Conservation (phyloP, 2,797 vertebrate species). For the Otus scops region DNA sequence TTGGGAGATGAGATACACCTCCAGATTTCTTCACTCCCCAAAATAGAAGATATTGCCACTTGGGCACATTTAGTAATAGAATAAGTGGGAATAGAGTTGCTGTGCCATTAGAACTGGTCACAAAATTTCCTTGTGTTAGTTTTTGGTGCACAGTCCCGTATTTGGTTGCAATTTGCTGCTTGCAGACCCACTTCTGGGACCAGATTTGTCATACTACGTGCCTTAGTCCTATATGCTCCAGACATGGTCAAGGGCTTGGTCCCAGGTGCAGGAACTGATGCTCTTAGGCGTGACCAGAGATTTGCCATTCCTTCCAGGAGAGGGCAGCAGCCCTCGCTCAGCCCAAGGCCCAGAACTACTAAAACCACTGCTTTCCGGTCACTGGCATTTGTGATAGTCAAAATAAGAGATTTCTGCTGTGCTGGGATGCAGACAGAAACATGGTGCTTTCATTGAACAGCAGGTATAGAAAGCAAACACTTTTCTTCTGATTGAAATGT, state of each 20-base stretch:
- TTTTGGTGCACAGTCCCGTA: background rate
- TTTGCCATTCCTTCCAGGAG: conserved; percentile 1
- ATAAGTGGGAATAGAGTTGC: background rate
- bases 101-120: background rate
- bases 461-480: background rate
- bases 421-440: background rate
- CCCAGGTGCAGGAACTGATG: background rate
- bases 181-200: background rate
- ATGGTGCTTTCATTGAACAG: background rate
- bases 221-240: background rate
- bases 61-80: background rate
- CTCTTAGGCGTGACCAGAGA: background rate
- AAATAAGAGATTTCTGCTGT: background rate
- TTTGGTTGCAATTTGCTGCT: background rate
- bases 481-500: background rate
- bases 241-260: background rate
- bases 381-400: background rate
- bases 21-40: background rate
- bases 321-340: background rate
- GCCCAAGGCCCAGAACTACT: background rate
- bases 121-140: background rate
- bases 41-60: background rate
- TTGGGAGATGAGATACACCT: background rate
- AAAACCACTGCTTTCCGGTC: background rate
- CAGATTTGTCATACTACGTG: background rate